Conservation (phyloP, 2,888 invertebrate species). For the Geotrupes spiniger region DNA sequence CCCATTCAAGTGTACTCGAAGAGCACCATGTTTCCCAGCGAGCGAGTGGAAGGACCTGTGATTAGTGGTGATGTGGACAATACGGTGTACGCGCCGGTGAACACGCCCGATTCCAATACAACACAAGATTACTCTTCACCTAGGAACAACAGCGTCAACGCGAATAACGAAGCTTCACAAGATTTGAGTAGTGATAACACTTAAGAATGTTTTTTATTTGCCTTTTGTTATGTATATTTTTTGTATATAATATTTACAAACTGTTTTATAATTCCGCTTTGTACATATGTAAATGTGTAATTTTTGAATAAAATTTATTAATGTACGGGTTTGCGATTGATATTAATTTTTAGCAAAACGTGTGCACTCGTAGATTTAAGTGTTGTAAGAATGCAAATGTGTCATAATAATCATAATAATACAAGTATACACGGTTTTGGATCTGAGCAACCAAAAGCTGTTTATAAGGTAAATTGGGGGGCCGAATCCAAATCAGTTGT, state of each 20-base stretch:
- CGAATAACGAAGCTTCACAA: conserved; percentile 1
- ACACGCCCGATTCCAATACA: conserved; percentile 10
- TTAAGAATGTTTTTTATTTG: conserved; percentile 11
- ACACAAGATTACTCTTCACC: background rate
- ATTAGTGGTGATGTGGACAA: conserved; percentile 16
- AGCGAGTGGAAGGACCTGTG: conserved; percentile 42
- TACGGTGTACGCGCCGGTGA: conserved; percentile 20
- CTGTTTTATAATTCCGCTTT: conserved; percentile 23
- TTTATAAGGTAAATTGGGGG: too few relatives aligned
- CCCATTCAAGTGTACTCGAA: conserved; percentile 65
- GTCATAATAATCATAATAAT: too few relatives aligned
- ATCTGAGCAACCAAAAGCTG: too few relatives aligned
- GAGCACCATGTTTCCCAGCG: conserved; percentile 50
- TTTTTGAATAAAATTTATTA: conserved; percentile 21
- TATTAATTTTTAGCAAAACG: too few relatives aligned
- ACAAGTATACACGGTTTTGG: too few relatives aligned
- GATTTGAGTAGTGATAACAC: conserved; percentile 13
- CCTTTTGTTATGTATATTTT: conserved; percentile 19
- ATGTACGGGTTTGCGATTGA: too few relatives aligned
- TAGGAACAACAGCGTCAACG: background rate
- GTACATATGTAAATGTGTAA: conserved; percentile 24
- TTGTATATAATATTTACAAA: conserved; percentile 21
- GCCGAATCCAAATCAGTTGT: too few relatives aligned
- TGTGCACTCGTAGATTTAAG: too few relatives aligned
- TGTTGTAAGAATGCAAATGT: too few relatives aligned